Base-by-base conservation (phyloP, 2,797 vertebrate species). In the Mus minutoides region DNA sequence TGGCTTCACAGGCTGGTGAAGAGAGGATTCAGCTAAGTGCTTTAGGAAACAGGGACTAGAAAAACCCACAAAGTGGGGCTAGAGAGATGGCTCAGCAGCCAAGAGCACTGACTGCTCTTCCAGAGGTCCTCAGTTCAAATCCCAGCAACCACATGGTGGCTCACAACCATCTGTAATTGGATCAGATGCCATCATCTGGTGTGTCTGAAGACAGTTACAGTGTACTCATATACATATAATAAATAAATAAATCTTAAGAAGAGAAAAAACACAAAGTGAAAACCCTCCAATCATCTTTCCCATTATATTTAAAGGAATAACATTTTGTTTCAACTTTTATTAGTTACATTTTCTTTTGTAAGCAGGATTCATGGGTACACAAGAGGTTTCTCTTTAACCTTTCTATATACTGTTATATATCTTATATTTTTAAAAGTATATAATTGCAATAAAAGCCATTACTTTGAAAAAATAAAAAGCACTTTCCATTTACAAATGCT, bases 241-340 rank as follows among this genome's bases (percentile, higher is more conserved):
- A 60, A 60, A 9, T 60, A 60, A 60, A 60, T 60, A 24, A 60
- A 24, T 60, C 22, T 60, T 60, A 58, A 58, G 22, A 24, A 24
- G 24, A 60, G 8, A 24, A 60, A 24, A 73, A 19, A 13, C 73
- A 90, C 76, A 87, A 62, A 11, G 10, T 82, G 26, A 46, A 43
- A 94, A 75, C 34, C 46, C 67, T 43, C 92, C 76, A 84, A 6
- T 34, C 49, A 94, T 62, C 37, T 49, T 56, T 29, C n/a, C 69
- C 73, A 52, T 79, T 90, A 91, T 71, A 95, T 75, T 75, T 10
- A 64, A 96, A 95, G 62, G 21, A 84, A 5, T 4, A 77, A 56
- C 71, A 96, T 92, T 95, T 97, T 40, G 40, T 92, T 88, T 95
- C 52, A 94, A 91, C n/a, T 67, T 67, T 94, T 87, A 77, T 90